These are phyloP conservation scores for Vimba vimba DNA, from an alignment of 2,113 vertebrate species.

Conservation along the genomic window DNA sequence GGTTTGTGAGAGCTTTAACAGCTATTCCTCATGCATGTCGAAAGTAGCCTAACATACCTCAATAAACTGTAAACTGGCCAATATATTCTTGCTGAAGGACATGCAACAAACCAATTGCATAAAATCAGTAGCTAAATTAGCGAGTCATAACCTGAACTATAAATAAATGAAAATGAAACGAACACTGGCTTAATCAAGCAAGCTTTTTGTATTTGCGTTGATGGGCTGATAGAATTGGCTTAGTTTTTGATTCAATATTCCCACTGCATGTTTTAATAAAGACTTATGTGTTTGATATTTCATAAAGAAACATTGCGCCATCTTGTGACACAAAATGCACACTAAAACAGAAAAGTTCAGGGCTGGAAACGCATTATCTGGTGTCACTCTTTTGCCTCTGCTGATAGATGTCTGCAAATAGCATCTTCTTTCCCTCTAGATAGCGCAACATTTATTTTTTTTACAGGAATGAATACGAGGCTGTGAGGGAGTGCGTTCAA, in stretches of 20 bases:
- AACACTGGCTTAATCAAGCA: neutral
- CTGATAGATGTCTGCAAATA: neutral
- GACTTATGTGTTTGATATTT: neutral
- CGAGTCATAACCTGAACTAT: neutral
- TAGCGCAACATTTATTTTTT: too few relatives aligned
- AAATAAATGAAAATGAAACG: neutral
- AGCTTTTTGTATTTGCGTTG: neutral
- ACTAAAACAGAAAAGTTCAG: neutral
- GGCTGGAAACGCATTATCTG: neutral
- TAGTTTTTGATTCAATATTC: neutral
- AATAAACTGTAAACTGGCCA: neutral
- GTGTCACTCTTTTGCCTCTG: neutral
- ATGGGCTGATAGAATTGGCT: neutral
- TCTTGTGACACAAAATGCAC: slow-evolving; percentile 58
- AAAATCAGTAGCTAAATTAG: neutral
- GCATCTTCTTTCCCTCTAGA: neutral
- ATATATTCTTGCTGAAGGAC: neutral
- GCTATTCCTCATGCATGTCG: neutral
- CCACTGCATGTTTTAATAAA: neutral
- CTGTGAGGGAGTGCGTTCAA: too few relatives aligned
- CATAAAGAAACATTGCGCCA: slow-evolving; percentile 50
- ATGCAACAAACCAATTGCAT: neutral
- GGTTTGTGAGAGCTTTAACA: neutral
- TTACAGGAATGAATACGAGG: too few relatives aligned
- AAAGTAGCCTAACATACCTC: neutral